Conservation (phyloP, 2,797 vertebrate species). For the Gambelia wislizenii region DNA sequence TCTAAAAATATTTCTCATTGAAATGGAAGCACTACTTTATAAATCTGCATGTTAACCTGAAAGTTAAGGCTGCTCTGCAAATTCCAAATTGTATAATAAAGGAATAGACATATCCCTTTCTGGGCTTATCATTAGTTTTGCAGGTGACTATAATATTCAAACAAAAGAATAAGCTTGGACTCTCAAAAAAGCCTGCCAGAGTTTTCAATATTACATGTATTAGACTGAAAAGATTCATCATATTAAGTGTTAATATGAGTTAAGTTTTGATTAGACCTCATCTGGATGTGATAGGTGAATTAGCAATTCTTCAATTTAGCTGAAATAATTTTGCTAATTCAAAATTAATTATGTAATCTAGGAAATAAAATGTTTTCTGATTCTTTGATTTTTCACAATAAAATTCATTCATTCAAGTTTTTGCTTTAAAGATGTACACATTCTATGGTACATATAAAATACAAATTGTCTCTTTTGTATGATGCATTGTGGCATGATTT, state of each 20-base stretch:
- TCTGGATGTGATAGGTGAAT: constrained; percentile 1
- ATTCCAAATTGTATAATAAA: constrained; percentile 3
- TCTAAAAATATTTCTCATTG: background rate
- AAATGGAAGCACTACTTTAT: background rate
- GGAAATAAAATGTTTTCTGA: background rate
- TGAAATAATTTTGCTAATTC: background rate
- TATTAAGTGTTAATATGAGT: background rate
- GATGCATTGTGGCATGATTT: background rate
- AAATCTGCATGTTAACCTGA: constrained; percentile 25
- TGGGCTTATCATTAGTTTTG: background rate
- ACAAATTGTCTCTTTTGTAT: background rate
- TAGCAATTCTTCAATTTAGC: constrained; percentile 2
- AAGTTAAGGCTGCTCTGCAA: background rate
- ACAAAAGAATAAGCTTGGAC: background rate
- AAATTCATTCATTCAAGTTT: background rate
- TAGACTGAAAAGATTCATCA: background rate
- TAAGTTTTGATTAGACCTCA: background rate
- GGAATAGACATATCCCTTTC: background rate
- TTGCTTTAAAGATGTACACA: background rate
- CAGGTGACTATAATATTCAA: background rate
- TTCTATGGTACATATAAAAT: background rate
- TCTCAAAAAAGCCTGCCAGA: background rate
- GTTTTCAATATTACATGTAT: background rate
- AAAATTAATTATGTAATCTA: background rate
- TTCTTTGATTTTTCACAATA: background rate